Evolutionary conservation across 1,140 invertebrate species (phyloP).

Genomic region (Diabrotica undecimpunctata): DNA sequence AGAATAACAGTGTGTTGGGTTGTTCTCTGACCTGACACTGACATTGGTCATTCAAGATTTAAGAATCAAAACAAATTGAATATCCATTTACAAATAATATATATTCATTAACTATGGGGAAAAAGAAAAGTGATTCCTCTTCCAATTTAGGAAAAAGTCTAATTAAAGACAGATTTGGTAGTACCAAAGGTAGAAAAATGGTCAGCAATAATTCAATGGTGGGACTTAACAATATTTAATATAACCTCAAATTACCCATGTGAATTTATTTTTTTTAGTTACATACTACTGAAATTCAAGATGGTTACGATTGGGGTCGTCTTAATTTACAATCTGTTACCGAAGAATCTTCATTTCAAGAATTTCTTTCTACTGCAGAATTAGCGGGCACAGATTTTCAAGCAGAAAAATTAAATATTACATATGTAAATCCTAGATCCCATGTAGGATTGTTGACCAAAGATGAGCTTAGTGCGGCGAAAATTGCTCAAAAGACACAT

Average conservation of each 20-base stretch:
- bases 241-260: conserved; percentile 3
- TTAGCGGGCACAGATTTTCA: conserved; percentile 91
- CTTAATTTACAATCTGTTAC: conserved; percentile 92
- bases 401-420: conserved; percentile 85
- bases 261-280: conserved; percentile 56
- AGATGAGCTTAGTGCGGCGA: conserved; percentile 59
- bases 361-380: conserved; percentile 91
- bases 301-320: conserved; percentile 86
- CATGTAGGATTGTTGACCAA: conserved; percentile 60
- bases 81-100: no score
- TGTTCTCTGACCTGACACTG: no score
- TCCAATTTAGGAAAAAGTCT: conserved; percentile 64
- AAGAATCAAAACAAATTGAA: no score
- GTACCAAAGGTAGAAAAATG: conserved; percentile 54
- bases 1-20: no score
- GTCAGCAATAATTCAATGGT: conserved; percentile 64
- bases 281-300: conserved; percentile 82
- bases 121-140: conserved; percentile 58
- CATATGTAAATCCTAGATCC: conserved; percentile 64
- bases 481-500: conserved; percentile 64
- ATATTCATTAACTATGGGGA: conserved; percentile 36
- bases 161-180: conserved; percentile 73
- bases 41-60: no score
- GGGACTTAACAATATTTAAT: conserved; percentile 25
- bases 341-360: conserved; percentile 91